Conservation (phyloP, 2,113 vertebrate species). For the Pteruthius melanotis region DNA sequence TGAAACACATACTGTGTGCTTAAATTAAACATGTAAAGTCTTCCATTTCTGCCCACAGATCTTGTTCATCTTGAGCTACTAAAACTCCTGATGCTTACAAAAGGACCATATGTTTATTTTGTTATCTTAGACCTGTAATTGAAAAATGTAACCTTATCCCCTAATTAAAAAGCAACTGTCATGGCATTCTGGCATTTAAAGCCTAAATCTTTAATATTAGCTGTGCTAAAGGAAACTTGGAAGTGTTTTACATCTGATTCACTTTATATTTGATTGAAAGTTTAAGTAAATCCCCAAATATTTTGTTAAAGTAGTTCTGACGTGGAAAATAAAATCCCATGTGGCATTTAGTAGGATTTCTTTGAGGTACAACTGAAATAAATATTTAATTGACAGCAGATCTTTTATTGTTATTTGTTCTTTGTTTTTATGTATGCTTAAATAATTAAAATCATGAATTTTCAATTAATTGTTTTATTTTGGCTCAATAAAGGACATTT, state of each 20-base stretch:
- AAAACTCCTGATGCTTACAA: slow-evolving; percentile 6
- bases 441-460: neutral
- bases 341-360: neutral
- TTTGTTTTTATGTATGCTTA: neutral
- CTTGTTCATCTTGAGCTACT: slow-evolving; percentile 49
- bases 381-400: neutral
- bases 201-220: slow-evolving; percentile 32
- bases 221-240: slow-evolving; percentile 19
- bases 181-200: neutral
- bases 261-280: slow-evolving; percentile 48
- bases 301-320: slow-evolving; percentile 39
- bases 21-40: slow-evolving; percentile 29
- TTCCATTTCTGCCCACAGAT: neutral
- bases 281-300: slow-evolving; percentile 62
- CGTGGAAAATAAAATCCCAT: slow-evolving; percentile 55
- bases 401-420: neutral
- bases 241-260: slow-evolving; percentile 55
- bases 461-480: neutral
- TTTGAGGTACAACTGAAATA: neutral
- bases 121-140: neutral
- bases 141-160: slow-evolving; percentile 9
- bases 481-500: neutral
- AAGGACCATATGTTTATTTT: neutral
- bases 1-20: neutral
- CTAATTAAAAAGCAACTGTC: slow-evolving; percentile 30